A percentile compares a stretch with the other conserved stretches of the same genome.
Conservation (phyloP, 2,113 vertebrate species). For the Poeciliopsis turrubarensis region DNA sequence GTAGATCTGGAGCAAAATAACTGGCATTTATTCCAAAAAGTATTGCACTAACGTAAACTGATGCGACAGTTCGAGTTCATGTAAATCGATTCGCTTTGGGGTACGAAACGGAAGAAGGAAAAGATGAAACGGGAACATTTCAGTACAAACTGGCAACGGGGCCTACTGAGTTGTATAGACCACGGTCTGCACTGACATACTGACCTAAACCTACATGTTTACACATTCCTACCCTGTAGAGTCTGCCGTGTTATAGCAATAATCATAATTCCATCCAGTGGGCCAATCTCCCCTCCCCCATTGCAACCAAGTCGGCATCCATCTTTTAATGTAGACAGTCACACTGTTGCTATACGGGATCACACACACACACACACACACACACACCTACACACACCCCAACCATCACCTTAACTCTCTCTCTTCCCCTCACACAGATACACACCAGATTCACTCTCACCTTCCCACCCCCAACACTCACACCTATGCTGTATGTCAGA, state of each 20-base stretch:
- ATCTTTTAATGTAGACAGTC: constrained; percentile 41
- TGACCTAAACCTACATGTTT: constrained; percentile 8
- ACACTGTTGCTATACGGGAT: constrained; percentile 48
- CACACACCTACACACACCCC: constrained; percentile 34
- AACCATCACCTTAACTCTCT: constrained; percentile 27
- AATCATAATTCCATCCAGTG: constrained; percentile 45
- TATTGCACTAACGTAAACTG: not conserved
- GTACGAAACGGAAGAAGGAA: not conserved
- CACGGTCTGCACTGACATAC: constrained; percentile 1
- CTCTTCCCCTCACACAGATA: not conserved
- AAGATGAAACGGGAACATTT: not conserved
- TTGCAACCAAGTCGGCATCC: constrained; percentile 58
- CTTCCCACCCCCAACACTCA: not conserved
- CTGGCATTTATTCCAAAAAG: not conserved
- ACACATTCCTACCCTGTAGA: not conserved
- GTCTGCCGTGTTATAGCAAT: constrained; percentile 40
- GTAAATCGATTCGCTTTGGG: not conserved
- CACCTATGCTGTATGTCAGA: constrained; percentile 65
- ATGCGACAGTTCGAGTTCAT: not conserved
- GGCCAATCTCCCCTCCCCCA: constrained; percentile 39
- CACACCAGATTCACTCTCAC: not conserved
- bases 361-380: constrained; percentile 33
- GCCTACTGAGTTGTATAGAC: not conserved
- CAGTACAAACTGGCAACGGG: not conserved
- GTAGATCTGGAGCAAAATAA: too few species aligned